Base-by-base conservation (phyloP, 1,140 invertebrate genomes). In the Adoxophyes honmai region DNA sequence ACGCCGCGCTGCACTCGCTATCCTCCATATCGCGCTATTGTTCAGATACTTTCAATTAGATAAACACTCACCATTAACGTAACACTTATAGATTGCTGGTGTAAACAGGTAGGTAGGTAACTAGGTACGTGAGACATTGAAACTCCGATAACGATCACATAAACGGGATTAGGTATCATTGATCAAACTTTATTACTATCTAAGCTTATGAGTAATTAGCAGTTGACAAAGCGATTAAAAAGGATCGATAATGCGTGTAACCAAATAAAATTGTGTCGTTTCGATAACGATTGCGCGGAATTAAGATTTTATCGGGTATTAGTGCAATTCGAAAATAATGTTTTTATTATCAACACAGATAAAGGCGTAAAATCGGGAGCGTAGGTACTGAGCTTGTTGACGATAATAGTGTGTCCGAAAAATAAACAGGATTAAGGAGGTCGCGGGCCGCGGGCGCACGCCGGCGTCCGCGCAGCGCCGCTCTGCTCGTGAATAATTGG, bases 401-500 rank as follows among this genome's bases (percentile, higher is more conserved):
- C 28, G 21, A 48, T 48, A 48, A 48, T 48, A 48, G 42, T 21
- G 42, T 48, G 42, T n/a, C 42, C 21, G 42, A 48, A 48, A 48
- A 48, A 48, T 18, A 48, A 48, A 48, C 42, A 11, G 42, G 42
- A 48, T 48, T 48, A 48, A 16, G 21, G 42, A 18, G 21, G 21
- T 28, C 21, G 21, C 6, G 21, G 21, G 21, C n/a, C 21, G 21
- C 21, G 21, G 21, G 11, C 42, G 18, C 18, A 21, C 39, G 21
- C 18, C 16, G 21, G 11, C 42, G 16, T 18, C 11, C 11, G 42
- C 28, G 18, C 18, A 82, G 81, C 78, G 77, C 77, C 74, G 70
- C 71, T 68, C 69, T 69, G 65, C 68, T 68, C 70, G 57, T 85
- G 82, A 85, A 88, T 84, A 86, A 80, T 84, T 81, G 72, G 65